Percentiles rank a stretch among this genome's conserved stretches.
Evolutionary conservation across 2,113 vertebrate species (phyloP).

Genomic region (Xyliphius kryptos): DNA sequence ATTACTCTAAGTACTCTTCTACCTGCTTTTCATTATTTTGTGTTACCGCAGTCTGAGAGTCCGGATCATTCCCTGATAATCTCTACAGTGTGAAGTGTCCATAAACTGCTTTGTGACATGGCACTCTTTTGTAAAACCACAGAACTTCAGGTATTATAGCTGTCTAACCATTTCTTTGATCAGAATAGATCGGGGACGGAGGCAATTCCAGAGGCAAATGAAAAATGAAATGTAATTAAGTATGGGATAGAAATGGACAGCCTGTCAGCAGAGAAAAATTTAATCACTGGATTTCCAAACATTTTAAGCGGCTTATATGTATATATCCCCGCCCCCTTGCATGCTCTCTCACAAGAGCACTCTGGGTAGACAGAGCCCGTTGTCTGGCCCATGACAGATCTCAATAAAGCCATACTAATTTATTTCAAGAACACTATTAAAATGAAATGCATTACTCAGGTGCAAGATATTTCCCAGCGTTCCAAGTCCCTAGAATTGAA

Average conservation of each 20-base stretch:
- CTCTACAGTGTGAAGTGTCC: not conserved
- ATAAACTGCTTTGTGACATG: not conserved
- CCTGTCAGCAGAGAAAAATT: constrained; percentile 40
- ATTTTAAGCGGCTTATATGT: constrained; percentile 32
- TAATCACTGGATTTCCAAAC: constrained; percentile 39
- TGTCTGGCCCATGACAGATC: constrained; percentile 55
- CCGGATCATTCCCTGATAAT: constrained; percentile 2
- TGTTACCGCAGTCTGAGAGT: too few relatives aligned
- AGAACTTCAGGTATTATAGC: constrained; percentile 33
- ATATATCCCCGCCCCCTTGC: too few relatives aligned
- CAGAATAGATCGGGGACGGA: constrained; percentile 24
- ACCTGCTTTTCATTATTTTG: too few relatives aligned
- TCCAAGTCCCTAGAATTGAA: constrained; percentile 33
- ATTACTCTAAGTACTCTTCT: too few relatives aligned
- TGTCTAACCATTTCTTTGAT: constrained; percentile 26
- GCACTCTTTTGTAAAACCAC: constrained; percentile 17
- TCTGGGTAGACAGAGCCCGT: constrained; percentile 47
- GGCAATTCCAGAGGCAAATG: constrained; percentile 52
- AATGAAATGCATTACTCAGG: constrained; percentile 54
- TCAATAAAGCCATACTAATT: constrained; percentile 71
- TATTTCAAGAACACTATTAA: constrained; percentile 76
- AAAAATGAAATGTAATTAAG: constrained; percentile 63
- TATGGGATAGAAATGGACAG: constrained; percentile 44
- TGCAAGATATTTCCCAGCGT: constrained; percentile 25
- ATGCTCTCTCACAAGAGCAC: too few relatives aligned